A percentile compares a stretch with the other conserved stretches of the same genome.
Evolutionary conservation across 2,113 vertebrate species (phyloP).

Genomic region (Alligator sinensis): DNA sequence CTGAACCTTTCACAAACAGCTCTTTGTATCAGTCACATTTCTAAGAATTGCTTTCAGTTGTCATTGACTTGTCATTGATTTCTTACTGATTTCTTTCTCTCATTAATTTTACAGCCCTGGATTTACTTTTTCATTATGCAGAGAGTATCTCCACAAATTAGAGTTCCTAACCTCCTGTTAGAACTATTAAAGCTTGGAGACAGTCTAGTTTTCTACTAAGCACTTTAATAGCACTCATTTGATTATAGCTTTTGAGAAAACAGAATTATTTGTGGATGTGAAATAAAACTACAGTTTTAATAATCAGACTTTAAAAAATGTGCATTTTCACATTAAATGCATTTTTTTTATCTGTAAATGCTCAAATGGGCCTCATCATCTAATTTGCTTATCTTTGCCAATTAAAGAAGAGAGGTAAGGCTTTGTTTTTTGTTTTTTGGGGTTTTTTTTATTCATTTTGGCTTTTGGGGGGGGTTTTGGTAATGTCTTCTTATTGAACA

Average conservation of each 20-base stretch:
- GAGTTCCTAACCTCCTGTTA: neutral
- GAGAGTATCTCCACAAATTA: neutral
- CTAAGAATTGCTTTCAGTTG: constrained; percentile 38
- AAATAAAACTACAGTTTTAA: neutral
- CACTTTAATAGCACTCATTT: neutral
- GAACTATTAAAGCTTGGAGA: neutral
- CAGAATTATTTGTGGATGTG: neutral
- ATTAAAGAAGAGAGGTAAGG: neutral
- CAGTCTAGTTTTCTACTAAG: neutral
- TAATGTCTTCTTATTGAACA: no score
- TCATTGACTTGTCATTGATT: constrained; percentile 64
- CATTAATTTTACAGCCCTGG: constrained; percentile 53
- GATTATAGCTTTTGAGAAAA: neutral
- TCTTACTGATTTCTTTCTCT: constrained; percentile 45
- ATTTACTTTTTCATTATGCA: constrained; percentile 34
- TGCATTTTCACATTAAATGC: neutral
- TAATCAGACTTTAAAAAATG: neutral
- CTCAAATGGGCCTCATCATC: neutral
- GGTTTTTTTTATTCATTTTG: neutral
- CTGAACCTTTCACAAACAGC: constrained; percentile 32
- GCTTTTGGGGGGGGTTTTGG: no score
- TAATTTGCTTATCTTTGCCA: neutral
- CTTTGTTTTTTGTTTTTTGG: no score
- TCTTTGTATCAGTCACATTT: constrained; percentile 27
- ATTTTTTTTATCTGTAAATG: neutral